Evolutionary conservation across 2,888 invertebrate species (phyloP), one percentile per base, ranked within the genome.

Genomic region (Athalia cordata): DNA sequence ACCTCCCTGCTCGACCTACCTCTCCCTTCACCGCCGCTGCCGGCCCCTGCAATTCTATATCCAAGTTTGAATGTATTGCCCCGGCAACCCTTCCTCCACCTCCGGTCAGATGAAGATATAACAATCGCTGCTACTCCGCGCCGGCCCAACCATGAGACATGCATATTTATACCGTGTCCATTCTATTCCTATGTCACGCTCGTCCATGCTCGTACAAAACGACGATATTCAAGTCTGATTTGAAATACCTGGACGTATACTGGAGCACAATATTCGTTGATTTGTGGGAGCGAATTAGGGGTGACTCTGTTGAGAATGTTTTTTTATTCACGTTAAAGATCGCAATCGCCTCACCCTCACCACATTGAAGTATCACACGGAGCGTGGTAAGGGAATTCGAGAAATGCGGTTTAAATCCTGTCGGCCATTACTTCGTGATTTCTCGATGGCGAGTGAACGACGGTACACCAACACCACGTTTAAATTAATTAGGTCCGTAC

Each of bases 11-110:
- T 79, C 75, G 49, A 49, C 75, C 72, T n/a, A 8, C 49, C 62
- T 8, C 13, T 7, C 65, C 72, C 76, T 13, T 75, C 8, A 11
- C 62, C 77, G 5, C 43, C 75, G 74, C 77, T 59, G 49, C 77
- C 6, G 62, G 83, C 83, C 85, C 83, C 84, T 82, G 80, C 84
- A 83, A 84, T 85, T 84, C 86, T 84, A 83, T 85, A 85, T 87
- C 85, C 86, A 87, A 88, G 86, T 86, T 88, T 87, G 87, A 89
- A 89, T 88, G 89, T 87, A 88, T 89, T 88, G 87, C 89, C 86
- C 87, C 87, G 85, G 81, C 85, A 83, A 77, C 81, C 81, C 82
- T 82, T 79, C 79, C 78, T 80, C 79, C 81, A 83, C 85, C 86
- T 83, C 84, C 84, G 86, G 86, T 86, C 88, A 87, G 89, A 89